Conservation (phyloP, 2,888 invertebrate species). For the Ornithoptera priamus region DNA sequence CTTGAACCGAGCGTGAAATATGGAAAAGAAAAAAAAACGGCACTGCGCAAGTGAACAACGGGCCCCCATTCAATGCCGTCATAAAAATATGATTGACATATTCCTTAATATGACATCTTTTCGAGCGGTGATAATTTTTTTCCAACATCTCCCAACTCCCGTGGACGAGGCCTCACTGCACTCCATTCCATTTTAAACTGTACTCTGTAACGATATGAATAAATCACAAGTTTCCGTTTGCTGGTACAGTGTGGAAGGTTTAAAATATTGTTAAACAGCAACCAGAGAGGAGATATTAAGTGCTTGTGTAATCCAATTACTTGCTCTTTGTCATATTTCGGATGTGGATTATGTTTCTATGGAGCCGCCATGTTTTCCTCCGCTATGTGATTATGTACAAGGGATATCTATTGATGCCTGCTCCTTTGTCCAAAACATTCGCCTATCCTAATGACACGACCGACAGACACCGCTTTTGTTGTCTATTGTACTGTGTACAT, state of each 20-base stretch:
- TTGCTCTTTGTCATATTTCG: conserved; percentile 73
- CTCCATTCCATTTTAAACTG: conserved; percentile 29
- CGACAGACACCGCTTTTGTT: conserved; percentile 40
- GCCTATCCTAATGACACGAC: conserved; percentile 58
- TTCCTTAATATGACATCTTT: conserved; percentile 80
- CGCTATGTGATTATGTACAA: conserved; percentile 65
- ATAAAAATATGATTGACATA: conserved; percentile 80
- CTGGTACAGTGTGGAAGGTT: conserved; percentile 33
- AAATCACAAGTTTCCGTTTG: conserved; percentile 32
- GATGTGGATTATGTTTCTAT: conserved; percentile 79
- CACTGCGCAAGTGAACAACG: conserved; percentile 74
- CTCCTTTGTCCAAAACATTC: conserved; percentile 58
- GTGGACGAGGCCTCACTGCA: conserved; percentile 30
- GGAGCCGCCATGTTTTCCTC: conserved; percentile 65
- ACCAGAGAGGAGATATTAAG: conserved; percentile 74
- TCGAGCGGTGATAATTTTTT: conserved; percentile 78
- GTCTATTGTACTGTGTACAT: conserved; percentile 31
- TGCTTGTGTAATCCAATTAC: conserved; percentile 77
- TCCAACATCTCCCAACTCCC: conserved; percentile 61
- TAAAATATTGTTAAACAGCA: conserved; percentile 46
- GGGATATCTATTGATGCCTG: conserved; percentile 63
- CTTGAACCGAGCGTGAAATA: conserved; percentile 73
- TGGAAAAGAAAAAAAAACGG: conserved; percentile 54
- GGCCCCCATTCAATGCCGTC: conserved; percentile 66
- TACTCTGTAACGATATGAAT: fast-evolving